A percentile compares a stretch with the other conserved stretches of the same genome.
Conservation (phyloP, 2,797 vertebrate species). For the Crenuchus spilurus region DNA sequence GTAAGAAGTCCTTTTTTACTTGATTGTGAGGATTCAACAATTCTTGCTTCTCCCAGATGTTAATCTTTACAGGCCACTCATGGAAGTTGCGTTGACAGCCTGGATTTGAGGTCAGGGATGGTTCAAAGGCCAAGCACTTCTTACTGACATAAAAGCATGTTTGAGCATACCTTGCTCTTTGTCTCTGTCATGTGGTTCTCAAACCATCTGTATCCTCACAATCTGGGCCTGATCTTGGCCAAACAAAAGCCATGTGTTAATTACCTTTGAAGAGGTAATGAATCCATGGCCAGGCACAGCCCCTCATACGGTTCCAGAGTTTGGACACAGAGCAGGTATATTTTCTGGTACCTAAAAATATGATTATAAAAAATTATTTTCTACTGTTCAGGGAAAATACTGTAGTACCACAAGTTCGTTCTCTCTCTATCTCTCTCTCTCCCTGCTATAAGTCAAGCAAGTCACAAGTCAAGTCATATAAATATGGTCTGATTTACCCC, state of each 20-base stretch:
- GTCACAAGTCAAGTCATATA: too few relatives aligned
- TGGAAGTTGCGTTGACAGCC: slow-evolving; percentile 78
- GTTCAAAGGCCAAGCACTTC: slow-evolving; percentile 77
- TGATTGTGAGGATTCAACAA: slow-evolving; percentile 54
- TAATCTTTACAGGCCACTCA: slow-evolving; percentile 75
- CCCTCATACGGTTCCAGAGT: slow-evolving; percentile 79
- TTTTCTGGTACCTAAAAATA: slow-evolving; percentile 46
- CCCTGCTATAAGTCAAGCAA: too few relatives aligned
- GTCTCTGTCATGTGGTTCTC: slow-evolving; percentile 68
- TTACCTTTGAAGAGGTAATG: slow-evolving; percentile 83
- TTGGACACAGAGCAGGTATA: slow-evolving; percentile 67
- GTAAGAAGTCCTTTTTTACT: slow-evolving; percentile 63
- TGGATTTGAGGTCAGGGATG: slow-evolving; percentile 74
- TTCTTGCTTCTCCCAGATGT: slow-evolving; percentile 73
- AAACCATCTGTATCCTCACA: slow-evolving; percentile 79
- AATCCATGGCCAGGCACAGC: slow-evolving; percentile 72
- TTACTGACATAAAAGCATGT: slow-evolving; percentile 81
- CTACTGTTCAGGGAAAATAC: too few relatives aligned
- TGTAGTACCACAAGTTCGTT: too few relatives aligned
- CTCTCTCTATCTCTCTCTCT: too few relatives aligned
- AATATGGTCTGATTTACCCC: too few relatives aligned
- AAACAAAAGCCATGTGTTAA: slow-evolving; percentile 85
- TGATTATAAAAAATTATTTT: too few relatives aligned
- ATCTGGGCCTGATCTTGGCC: slow-evolving; percentile 75
- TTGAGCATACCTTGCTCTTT: slow-evolving; percentile 79